phyloP scores from a whole-genome alignment of 2,113 vertebrate genomes.

The Zootoca vivipara region DNA sequence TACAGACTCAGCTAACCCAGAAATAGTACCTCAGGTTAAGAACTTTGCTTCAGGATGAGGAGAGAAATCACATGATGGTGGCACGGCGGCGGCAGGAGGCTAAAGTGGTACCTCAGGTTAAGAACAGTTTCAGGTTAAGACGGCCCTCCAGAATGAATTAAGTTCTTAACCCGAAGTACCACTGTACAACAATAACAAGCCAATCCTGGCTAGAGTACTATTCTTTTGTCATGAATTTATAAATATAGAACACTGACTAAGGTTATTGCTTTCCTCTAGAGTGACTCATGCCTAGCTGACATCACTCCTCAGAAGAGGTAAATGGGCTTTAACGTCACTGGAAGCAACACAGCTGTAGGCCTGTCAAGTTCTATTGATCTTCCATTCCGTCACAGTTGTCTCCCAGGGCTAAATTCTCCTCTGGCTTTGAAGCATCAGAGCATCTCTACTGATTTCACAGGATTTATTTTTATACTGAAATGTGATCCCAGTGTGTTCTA shows the following conservation, averaged over 20 bases:
- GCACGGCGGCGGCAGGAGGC: no score
- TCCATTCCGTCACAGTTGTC: neutral
- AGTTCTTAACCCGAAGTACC: no score
- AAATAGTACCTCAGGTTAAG: no score
- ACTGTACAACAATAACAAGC: no score
- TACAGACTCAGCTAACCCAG: no score
- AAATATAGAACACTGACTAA: slow-evolving; percentile 1
- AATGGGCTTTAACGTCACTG: neutral
- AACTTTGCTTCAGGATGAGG: no score
- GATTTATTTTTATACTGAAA: neutral
- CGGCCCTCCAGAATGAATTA: no score
- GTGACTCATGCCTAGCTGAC: slow-evolving; percentile 60
- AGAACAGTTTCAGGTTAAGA: no score
- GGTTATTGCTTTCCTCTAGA: neutral
- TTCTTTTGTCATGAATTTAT: neutral
- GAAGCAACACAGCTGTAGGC: slow-evolving; percentile 16
- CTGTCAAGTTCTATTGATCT: neutral
- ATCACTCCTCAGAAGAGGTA: slow-evolving; percentile 11
- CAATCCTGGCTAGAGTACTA: neutral
- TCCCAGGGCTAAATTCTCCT: neutral
- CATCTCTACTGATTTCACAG: neutral
- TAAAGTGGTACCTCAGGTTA: no score
- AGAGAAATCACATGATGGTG: no score
- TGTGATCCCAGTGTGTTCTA: neutral
- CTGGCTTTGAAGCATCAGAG: accelerated